These are phyloP conservation scores for Philopotamus ludificatus DNA, from an alignment of 1,140 invertebrate genomes.

Conservation along the genomic window DNA sequence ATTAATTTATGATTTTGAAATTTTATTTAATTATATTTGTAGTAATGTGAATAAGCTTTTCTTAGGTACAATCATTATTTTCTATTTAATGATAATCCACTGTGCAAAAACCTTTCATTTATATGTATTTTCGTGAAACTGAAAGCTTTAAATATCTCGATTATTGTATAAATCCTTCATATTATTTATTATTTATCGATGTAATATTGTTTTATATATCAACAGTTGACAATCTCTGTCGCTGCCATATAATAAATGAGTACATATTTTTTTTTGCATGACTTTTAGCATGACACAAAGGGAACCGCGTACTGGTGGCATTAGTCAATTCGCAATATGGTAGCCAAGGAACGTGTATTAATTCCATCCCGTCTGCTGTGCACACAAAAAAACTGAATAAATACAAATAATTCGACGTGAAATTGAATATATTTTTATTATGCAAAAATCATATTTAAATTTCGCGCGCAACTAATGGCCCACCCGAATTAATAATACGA, in stretches of 20 bases:
- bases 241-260: conserved; percentile 13
- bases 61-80: no score
- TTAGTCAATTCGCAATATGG: conserved; percentile 21
- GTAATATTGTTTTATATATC: no score
- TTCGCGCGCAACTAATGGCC: background rate
- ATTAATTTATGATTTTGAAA: no score
- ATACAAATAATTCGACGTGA: background rate
- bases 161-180: no score
- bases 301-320: conserved; percentile 13
- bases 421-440: background rate
- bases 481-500: conserved; percentile 23
- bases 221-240: no score
- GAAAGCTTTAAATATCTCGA: no score
- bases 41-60: no score
- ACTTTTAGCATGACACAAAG: conserved; percentile 16
- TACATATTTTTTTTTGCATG: conserved; percentile 15
- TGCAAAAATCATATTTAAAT: background rate
- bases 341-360: conserved; percentile 9
- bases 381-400: background rate
- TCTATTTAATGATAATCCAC: no score
- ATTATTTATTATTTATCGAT: no score
- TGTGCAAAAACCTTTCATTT: no score
- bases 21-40: no score
- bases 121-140: no score
- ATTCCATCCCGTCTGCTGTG: conserved; percentile 11